A percentile compares a stretch with the other conserved stretches of the same genome.
Evolutionary conservation across 2,888 invertebrate species (phyloP).

Genomic region (Melanostoma scalare): DNA sequence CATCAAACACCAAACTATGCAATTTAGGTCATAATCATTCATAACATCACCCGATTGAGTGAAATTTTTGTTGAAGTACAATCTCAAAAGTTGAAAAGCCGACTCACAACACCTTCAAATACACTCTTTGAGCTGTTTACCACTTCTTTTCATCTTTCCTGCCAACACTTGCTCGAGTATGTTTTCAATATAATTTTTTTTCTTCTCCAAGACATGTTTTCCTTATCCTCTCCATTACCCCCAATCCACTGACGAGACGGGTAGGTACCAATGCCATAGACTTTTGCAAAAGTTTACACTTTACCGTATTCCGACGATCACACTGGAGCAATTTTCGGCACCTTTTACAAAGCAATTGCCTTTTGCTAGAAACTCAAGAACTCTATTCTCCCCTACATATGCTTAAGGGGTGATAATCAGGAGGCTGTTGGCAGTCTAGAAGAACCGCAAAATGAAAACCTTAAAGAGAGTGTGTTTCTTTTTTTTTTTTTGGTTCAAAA

Average conservation of each 20-base stretch:
- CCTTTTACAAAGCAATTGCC: slow-evolving; percentile 58
- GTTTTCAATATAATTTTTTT: slow-evolving; percentile 25
- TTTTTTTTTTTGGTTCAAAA: neutral
- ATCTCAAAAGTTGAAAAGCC: slow-evolving; percentile 54
- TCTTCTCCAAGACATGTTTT: slow-evolving; percentile 26
- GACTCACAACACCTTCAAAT: slow-evolving; percentile 65
- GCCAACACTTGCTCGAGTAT: slow-evolving; percentile 56
- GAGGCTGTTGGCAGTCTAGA: slow-evolving; percentile 44
- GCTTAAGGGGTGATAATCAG: slow-evolving; percentile 64
- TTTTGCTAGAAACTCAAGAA: slow-evolving; percentile 63
- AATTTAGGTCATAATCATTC: neutral
- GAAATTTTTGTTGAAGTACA: slow-evolving; percentile 30
- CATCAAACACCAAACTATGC: neutral
- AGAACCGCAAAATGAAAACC: slow-evolving; percentile 47
- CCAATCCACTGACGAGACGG: neutral
- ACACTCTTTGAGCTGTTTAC: slow-evolving; percentile 59
- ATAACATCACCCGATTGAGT: slow-evolving; percentile 33
- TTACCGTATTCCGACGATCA: slow-evolving; percentile 16
- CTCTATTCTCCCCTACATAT: slow-evolving; percentile 51
- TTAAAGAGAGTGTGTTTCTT: slow-evolving; percentile 31
- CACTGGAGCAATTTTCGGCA: slow-evolving; percentile 63
- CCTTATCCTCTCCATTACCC: neutral
- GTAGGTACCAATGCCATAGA: slow-evolving; percentile 39
- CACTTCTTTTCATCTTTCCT: slow-evolving; percentile 66
- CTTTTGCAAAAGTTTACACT: slow-evolving; percentile 49